Percentiles rank a stretch among this genome's conserved stretches.
phyloP scores from a whole-genome alignment of 2,113 vertebrate genomes.

The Notechis scutatus region DNA sequence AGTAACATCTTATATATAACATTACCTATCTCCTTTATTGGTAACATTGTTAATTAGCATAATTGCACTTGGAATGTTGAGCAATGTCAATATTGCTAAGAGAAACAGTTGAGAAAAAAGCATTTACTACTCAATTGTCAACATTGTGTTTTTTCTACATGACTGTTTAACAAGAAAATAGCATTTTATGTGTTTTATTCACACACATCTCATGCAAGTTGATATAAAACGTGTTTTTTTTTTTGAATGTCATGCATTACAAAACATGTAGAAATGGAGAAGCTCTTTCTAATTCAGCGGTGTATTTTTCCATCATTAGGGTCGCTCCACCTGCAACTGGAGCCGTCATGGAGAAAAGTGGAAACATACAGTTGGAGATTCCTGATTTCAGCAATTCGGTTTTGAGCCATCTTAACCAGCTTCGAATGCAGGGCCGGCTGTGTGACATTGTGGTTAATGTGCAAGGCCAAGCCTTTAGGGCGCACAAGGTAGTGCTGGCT shows the following conservation, averaged over 20 bases:
- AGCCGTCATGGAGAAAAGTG: constrained; percentile 89
- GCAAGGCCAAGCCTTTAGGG: constrained; percentile 93
- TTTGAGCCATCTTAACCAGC: constrained; percentile 92
- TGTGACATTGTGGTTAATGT: constrained; percentile 97
- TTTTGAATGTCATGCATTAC: not conserved
- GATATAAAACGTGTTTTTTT: not conserved
- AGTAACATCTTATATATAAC: not conserved
- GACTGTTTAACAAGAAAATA: not conserved
- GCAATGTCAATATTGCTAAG: not conserved
- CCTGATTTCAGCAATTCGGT: constrained; percentile 99
- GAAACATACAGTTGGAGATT: constrained; percentile 95
- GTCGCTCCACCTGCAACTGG: constrained; percentile 52
- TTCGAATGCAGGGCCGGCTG: constrained; percentile 94
- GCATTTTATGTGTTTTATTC: not conserved
- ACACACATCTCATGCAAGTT: not conserved
- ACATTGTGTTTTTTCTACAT: not conserved
- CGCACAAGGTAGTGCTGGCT: constrained; percentile 96
- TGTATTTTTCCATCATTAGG: constrained; percentile 42
- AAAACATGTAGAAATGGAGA: not conserved
- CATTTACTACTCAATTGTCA: not conserved
- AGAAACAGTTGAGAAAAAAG: not conserved
- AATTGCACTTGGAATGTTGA: not conserved
- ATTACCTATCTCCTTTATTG: not conserved
- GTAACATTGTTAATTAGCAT: not conserved
- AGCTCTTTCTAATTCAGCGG: not conserved